These are phyloP conservation scores for Axea sp. DNA, from an alignment of 2,888 invertebrate species.

Conservation along the genomic window DNA sequence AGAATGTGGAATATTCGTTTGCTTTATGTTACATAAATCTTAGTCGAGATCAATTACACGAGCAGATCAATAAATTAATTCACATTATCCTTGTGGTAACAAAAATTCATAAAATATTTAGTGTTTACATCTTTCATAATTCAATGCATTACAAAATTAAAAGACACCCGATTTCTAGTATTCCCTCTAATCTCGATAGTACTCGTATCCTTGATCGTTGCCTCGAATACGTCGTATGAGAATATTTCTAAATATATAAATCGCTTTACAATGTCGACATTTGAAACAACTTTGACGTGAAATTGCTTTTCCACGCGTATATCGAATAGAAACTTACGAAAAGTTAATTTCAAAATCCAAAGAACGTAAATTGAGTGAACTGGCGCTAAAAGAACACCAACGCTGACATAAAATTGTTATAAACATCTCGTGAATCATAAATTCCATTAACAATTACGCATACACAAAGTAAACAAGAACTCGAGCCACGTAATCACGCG, in stretches of 20 bases:
- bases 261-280: conserved; percentile 13
- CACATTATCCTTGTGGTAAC: too few relatives aligned
- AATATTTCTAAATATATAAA: conserved; percentile 45
- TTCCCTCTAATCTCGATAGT: conserved; percentile 24
- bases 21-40: too few relatives aligned
- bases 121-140: too few relatives aligned
- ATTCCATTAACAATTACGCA: conserved; percentile 11
- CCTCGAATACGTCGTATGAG: conserved; percentile 44
- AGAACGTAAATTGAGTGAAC: neutral
- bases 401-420: neutral
- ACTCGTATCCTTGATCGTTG: conserved; percentile 51
- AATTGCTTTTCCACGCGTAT: conserved; percentile 4
- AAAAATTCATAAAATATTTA: too few relatives aligned
- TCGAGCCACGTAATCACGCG: neutral
- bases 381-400: neutral
- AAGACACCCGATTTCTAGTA: conserved; percentile 32
- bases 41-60: too few relatives aligned
- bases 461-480: conserved; percentile 33
- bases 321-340: neutral
- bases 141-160: conserved; percentile 32
- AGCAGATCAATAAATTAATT: too few relatives aligned
- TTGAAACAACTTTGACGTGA: conserved; percentile 8
- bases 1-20: too few relatives aligned
- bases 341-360: conserved; percentile 6
- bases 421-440: conserved; percentile 10